A percentile compares a stretch with the other conserved stretches of the same genome.
phyloP scores from a whole-genome alignment of 2,113 vertebrate species.

The Murina feae region DNA sequence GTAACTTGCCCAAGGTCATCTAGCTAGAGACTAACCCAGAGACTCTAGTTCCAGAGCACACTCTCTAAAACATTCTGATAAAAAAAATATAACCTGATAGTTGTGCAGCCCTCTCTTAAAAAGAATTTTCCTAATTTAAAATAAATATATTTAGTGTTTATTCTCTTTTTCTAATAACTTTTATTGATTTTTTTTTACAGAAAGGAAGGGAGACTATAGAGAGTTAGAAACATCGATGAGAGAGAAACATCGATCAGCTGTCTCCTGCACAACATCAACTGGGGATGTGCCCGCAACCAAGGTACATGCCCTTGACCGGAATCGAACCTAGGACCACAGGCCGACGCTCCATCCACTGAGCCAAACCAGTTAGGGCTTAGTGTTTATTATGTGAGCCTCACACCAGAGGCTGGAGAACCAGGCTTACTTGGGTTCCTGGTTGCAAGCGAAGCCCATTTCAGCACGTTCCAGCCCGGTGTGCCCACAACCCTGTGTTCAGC shows the following conservation, averaged over 20 bases:
- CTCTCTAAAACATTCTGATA: background rate
- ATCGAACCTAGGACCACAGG: no score
- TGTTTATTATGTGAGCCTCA: constrained; percentile 15
- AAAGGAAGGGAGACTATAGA: no score
- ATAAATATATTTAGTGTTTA: constrained; percentile 18
- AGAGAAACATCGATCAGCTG: no score
- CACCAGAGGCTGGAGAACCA: background rate
- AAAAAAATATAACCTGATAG: background rate
- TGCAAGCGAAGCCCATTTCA: background rate
- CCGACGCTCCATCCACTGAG: no score
- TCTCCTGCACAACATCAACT: no score
- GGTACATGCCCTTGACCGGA: no score
- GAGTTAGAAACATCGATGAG: no score
- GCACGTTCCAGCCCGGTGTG: background rate
- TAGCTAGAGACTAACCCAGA: background rate
- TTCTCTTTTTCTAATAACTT: background rate
- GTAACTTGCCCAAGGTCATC: background rate
- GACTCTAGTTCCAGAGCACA: background rate
- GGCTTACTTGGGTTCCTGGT: background rate
- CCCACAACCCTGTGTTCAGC: background rate
- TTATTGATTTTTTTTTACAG: no score
- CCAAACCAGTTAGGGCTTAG: background rate
- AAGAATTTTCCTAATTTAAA: constrained; percentile 10
- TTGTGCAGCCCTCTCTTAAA: background rate
- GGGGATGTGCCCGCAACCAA: no score